Conservation (phyloP, 2,888 invertebrate genomes). For the Siphonodentalium dalli region DNA sequence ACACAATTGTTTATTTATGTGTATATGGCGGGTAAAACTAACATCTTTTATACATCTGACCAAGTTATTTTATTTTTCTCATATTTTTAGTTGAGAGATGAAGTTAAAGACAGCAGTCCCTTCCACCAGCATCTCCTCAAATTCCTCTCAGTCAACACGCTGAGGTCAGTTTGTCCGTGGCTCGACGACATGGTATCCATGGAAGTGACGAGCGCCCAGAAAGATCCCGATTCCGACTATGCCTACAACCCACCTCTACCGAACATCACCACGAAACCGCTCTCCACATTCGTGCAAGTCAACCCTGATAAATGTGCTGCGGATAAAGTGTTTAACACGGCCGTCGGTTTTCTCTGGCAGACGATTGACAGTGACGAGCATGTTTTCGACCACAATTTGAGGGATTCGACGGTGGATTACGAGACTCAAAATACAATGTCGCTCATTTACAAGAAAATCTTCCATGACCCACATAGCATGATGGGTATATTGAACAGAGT, state of each 20-base stretch:
- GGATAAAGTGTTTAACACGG: constrained; percentile 46
- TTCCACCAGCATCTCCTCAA: constrained; percentile 49
- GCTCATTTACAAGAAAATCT: constrained; percentile 55
- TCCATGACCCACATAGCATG: constrained; percentile 47
- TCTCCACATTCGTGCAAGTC: constrained; percentile 58
- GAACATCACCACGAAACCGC: constrained; percentile 51
- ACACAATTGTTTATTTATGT: too few species aligned
- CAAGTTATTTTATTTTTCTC: neutral
- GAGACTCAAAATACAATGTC: constrained; percentile 57
- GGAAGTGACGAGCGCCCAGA: constrained; percentile 33
- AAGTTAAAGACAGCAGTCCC: constrained; percentile 34
- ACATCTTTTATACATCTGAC: too few species aligned
- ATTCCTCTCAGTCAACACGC: constrained; percentile 51
- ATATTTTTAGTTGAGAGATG: constrained; percentile 37
- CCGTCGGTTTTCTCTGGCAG: constrained; percentile 59
- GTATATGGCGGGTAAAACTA: too few species aligned
- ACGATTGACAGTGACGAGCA: constrained; percentile 56
- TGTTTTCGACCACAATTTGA: constrained; percentile 32
- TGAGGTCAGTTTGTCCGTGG: constrained; percentile 55
- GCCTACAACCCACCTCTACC: constrained; percentile 51
- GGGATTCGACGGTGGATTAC: constrained; percentile 37
- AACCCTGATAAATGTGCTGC: constrained; percentile 48
- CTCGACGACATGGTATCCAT: constrained; percentile 48
- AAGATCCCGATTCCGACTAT: constrained; percentile 25
- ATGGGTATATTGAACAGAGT: constrained; percentile 55